Base-by-base conservation (phyloP, 2,113 vertebrate species). In the Callipepla squamata region DNA sequence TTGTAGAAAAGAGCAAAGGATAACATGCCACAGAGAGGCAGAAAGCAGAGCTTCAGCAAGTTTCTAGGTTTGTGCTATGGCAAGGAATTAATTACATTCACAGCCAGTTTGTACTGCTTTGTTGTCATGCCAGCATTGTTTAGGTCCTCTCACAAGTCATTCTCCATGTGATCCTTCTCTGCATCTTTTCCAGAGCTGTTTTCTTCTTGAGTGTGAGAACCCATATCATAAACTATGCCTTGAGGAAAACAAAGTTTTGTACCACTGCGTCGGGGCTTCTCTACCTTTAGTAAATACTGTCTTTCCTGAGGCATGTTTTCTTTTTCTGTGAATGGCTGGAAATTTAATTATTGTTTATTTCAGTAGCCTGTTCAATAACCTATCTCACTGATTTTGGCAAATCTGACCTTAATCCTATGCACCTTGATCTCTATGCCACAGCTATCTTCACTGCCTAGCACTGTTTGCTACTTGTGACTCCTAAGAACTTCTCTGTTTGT, bases 111-210 rank as follows among this genome's bases (percentile, higher is more conserved):
- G 25, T 63, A 72, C 74, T 15, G 25, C 51, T 92, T 89, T 92
- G 87, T 89, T 93, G 69, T 93, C 4, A 1, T 75, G 89, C 93
- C 89, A 89, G 87, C 69, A 59, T 89, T 92, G 69, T 84, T 90
- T 72, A 72, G 48, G 69, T 75, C 51, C 38, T 89, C 11, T 65
- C 51, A 42, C 38, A 72, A 70, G 80, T 67, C 25, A 8, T 65
- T 69, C 51, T 76, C 4, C 1, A 3, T 36, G 36, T 61, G 92
- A 48, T 23, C 7, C 18, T 85, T 68, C 40, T 57, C 40, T 81
- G 62, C 23, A 76, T 72, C 66, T 78, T 84, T 44, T 57, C 32
- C 62, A 65, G 68, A 74, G 17, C 7, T 44, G 22, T 69, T 87
- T 84, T 70, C 13, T 70, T 90, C 57, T 70, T 0, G 0, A 80